phyloP scores from a whole-genome alignment of 2,888 invertebrate species.

The Apoderus coryli region DNA sequence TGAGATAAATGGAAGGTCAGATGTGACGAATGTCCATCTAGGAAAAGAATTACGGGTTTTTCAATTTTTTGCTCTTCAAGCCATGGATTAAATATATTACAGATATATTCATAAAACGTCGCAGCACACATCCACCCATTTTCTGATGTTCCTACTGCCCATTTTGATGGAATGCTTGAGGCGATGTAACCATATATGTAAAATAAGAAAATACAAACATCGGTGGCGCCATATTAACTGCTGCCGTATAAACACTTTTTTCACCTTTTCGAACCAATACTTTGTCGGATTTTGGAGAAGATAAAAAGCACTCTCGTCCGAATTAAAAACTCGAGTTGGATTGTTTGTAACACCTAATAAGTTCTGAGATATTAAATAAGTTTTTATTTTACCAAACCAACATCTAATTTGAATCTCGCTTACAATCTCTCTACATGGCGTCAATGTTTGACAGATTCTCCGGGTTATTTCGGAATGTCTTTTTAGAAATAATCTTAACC shows the following conservation, averaged over 20 bases:
- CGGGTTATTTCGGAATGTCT: slow-evolving; percentile 7
- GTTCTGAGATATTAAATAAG: slow-evolving; percentile 19
- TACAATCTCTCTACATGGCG: slow-evolving; percentile 17
- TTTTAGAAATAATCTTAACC: slow-evolving; percentile 9
- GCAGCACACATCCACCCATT: slow-evolving; percentile 30
- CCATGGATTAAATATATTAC: slow-evolving; percentile 6
- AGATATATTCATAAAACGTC: slow-evolving; percentile 8
- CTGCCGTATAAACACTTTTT: slow-evolving; percentile 20
- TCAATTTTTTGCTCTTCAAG: slow-evolving; percentile 8
- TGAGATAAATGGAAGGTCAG: slow-evolving; percentile 7
- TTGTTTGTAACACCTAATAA: slow-evolving; percentile 12
- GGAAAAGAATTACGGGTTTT: slow-evolving; percentile 7
- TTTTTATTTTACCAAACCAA: slow-evolving; percentile 23
- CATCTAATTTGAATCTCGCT: slow-evolving; percentile 20
- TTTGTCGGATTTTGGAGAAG: slow-evolving; percentile 24
- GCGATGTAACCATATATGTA: slow-evolving; percentile 18
- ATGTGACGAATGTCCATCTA: slow-evolving; percentile 6
- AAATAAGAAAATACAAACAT: slow-evolving; percentile 20
- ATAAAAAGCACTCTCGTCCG: slow-evolving; percentile 28
- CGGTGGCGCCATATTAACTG: slow-evolving; percentile 20
- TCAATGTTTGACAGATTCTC: slow-evolving; percentile 10
- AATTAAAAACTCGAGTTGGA: slow-evolving; percentile 23
- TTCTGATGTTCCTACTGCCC: slow-evolving; percentile 17
- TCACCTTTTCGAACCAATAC: slow-evolving; percentile 24
- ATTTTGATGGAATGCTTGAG: slow-evolving; percentile 19